These are phyloP conservation scores for Gandaritis pyraliata DNA, from an alignment of 2,888 invertebrate species.

Conservation along the genomic window DNA sequence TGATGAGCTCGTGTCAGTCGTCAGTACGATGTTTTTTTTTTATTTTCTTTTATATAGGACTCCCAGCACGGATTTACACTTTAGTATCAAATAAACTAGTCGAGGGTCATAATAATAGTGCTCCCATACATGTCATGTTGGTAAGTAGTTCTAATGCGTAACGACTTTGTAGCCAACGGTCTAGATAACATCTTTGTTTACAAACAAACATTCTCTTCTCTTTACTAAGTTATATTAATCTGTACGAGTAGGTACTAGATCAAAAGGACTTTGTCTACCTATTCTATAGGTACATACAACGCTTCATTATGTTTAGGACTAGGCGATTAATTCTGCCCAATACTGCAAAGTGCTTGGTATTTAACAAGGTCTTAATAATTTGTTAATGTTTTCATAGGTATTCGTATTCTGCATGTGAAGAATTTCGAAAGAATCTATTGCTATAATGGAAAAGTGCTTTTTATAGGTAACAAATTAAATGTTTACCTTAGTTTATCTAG, in stretches of 20 bases:
- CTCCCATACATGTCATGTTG: neutral
- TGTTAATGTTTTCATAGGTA: constrained; percentile 21
- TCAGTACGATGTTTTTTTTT: neutral
- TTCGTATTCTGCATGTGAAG: constrained; percentile 6
- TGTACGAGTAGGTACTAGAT: too few relatives aligned
- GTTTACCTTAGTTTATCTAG: neutral
- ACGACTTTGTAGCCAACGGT: constrained; percentile 1
- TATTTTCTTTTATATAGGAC: too few relatives aligned
- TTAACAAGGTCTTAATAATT: too few relatives aligned
- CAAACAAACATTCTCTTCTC: too few relatives aligned
- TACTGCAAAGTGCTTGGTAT: neutral
- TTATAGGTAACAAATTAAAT: constrained; percentile 18
- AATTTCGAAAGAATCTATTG: constrained; percentile 19
- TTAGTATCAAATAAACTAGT: too few relatives aligned
- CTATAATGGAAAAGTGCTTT: constrained; percentile 17
- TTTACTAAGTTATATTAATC: neutral
- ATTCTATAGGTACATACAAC: too few relatives aligned
- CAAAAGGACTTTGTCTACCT: too few relatives aligned
- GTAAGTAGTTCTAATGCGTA: neutral
- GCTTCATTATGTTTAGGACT: neutral
- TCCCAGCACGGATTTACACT: too few relatives aligned
- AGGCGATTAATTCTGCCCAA: constrained; percentile 19
- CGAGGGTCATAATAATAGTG: too few relatives aligned
- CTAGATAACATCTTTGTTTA: neutral
- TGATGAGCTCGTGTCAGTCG: constrained; percentile 5